These are phyloP conservation scores for Ceratosolen fusciceps DNA, from an alignment of 1,140 invertebrate species.

Conservation along the genomic window DNA sequence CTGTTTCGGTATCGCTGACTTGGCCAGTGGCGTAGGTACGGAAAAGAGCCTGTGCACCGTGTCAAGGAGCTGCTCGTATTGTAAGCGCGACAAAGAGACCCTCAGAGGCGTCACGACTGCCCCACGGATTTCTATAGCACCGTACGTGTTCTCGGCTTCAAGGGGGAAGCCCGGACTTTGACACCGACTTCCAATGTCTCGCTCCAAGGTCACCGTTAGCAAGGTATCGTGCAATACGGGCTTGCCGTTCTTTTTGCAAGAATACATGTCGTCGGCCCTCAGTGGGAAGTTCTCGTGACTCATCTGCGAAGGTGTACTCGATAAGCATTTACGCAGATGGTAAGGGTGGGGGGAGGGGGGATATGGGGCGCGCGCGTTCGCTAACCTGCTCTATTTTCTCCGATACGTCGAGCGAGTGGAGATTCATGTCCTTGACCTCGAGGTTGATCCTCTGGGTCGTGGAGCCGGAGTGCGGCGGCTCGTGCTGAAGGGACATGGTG, in stretches of 20 bases:
- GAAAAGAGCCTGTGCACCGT: slow-evolving; percentile 74
- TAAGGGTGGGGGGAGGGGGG: too few relatives aligned
- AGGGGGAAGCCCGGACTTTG: slow-evolving; percentile 64
- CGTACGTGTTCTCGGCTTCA: slow-evolving; percentile 60
- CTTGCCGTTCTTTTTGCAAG: slow-evolving; percentile 76
- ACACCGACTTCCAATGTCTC: slow-evolving; percentile 59
- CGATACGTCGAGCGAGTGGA: slow-evolving; percentile 82
- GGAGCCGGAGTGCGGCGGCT: slow-evolving; percentile 60
- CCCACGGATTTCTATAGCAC: slow-evolving; percentile 78
- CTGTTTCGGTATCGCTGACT: slow-evolving; percentile 53
- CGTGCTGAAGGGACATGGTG: slow-evolving; percentile 81
- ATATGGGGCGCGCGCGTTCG: too few relatives aligned
- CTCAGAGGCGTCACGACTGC: slow-evolving; percentile 86
- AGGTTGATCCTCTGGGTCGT: slow-evolving; percentile 71
- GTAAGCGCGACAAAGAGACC: slow-evolving; percentile 85
- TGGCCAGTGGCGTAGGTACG: slow-evolving; percentile 50
- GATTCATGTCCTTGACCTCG: slow-evolving; percentile 88
- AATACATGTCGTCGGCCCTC: slow-evolving; percentile 78
- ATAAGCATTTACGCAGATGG: too few relatives aligned
- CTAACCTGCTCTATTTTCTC: slow-evolving; percentile 64
- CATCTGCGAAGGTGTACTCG: background rate
- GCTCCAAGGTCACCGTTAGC: slow-evolving; percentile 77
- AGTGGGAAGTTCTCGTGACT: slow-evolving; percentile 58
- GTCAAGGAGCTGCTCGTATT: slow-evolving; percentile 91
- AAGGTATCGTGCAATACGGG: slow-evolving; percentile 88